Base-by-base conservation (phyloP, 2,888 invertebrate genomes). In the Trichacis sp. region DNA sequence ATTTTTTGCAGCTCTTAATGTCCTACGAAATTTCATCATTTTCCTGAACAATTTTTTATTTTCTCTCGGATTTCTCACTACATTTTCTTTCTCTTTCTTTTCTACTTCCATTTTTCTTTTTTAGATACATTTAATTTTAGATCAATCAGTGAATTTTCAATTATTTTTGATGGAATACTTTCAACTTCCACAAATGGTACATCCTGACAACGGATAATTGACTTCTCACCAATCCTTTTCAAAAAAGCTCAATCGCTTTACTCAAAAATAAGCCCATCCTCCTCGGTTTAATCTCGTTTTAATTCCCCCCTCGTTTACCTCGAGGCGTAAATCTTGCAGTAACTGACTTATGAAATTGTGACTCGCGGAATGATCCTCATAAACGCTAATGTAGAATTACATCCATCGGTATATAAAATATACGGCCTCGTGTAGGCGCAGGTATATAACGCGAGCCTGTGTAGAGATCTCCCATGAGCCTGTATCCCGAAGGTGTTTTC, bases 401-500 rank as follows among this genome's bases (percentile, higher is more conserved):
- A 30, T 30, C 24, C 15, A 15, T 40, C 15, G 42, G 20, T 51
- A 40, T 20, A 51, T 40, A 51, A 51, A 51, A 51, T 40, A 40
- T 51, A 40, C 12, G 51, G 40, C 24, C 14, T 40, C 36, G 48
- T 33, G 48, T 48, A 48, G 48, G 42, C 56, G 49, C 47, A n/a
- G n/a, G n/a, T n/a, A n/a, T n/a, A n/a, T n/a, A n/a, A n/a, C n/a
- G 33, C 11, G 49, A 42, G 38, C 38, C 30, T 51, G 46, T 45
- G 17, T n/a, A 33, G 50, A 15, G 50, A 51, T 57, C 57, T 19
- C 24, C 36, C 38, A 29, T 57, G 50, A 36, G 50, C 24, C 47
- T 43, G 45, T 59, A 15, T 15, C 20, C 47, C 24, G 38, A 46
- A 54, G 54, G 61, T 71, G 59, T 68, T 69, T 67, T 69, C 69